Evolutionary conservation across 2,888 invertebrate species (phyloP).

Genomic region (Eucera pruinosa): DNA sequence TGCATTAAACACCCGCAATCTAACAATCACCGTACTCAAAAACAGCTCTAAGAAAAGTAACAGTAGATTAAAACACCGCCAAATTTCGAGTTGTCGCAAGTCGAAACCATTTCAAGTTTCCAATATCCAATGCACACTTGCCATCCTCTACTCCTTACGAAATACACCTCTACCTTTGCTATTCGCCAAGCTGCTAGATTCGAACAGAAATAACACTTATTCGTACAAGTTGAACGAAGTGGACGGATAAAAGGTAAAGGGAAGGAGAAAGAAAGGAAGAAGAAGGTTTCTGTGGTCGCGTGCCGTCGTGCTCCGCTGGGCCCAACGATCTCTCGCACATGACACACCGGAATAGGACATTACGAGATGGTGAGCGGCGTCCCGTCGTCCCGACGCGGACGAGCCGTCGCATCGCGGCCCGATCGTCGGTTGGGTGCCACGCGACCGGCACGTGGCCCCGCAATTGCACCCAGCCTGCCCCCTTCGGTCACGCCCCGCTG

Average conservation of each 20-base stretch:
- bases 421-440: conserved; percentile 57
- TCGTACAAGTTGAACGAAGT: too few species aligned
- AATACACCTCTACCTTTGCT: background rate
- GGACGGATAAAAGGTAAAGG: background rate
- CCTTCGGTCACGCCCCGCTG: conserved; percentile 58
- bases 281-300: conserved; percentile 71
- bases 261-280: conserved; percentile 7
- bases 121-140: too few species aligned
- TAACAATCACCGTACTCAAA: too few species aligned
- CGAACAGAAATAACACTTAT: too few species aligned
- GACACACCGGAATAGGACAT: conserved; percentile 78
- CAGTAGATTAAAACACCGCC: too few species aligned
- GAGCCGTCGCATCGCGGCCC: conserved; percentile 26
- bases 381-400: conserved; percentile 27
- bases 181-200: background rate
- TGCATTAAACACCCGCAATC: too few species aligned
- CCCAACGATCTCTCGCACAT: conserved; percentile 80
- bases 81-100: too few species aligned
- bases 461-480: conserved; percentile 59
- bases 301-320: conserved; percentile 77
- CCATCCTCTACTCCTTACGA: too few species aligned
- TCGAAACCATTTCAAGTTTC: too few species aligned
- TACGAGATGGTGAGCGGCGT: conserved; percentile 68
- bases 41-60: too few species aligned
- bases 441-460: conserved; percentile 70